Evolutionary conservation across 2,888 invertebrate species (phyloP), one percentile per base, ranked within the genome.

Genomic region (Sarcophaga carnaria): DNA sequence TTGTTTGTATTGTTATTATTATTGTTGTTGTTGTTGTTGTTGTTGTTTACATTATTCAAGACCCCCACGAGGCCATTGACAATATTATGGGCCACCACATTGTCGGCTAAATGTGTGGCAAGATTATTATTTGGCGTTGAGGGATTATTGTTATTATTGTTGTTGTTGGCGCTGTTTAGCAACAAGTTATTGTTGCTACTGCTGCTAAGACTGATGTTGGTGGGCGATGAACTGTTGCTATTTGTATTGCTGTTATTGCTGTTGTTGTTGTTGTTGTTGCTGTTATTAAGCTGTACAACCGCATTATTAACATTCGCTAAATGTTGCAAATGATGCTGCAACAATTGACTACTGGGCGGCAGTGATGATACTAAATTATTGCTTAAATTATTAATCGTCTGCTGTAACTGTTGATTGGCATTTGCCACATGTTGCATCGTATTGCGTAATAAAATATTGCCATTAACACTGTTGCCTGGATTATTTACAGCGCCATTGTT

Each of bases 321-420:
- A 89, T 93, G 93, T 87, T 93, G 93, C 90, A 93, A 89, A 83
- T 93, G 93, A 91, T 93, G 93, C 89, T 93, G 93, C 89, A 93
- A 88, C 89, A 93, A 83, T 87, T 93, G 93, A 86, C 92, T 93
- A 87, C 93, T 92, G 76, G 93, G 92, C 54, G 93, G 93, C 89
- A 93, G 82, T 69, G 88, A 90, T 27, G 89, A 89, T 76, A 90
- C 89, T 77, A 90, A 88, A 86, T 91, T 90, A 87, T 89, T 90
- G 78, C 88, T 88, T 79, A 89, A 80, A 79, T 75, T 87, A 83
- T 88, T 88, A 49, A 89, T 88, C 17, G 89, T 89, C 75, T 89
- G 89, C 72, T 90, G 90, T 71, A 89, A 64, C 67, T 90, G 90
- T 84, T 77, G 90, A 88, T 82, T 85, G 64, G 75, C 87, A 82